Conservation (phyloP, 2,888 invertebrate species). For the Aelia acuminata region DNA sequence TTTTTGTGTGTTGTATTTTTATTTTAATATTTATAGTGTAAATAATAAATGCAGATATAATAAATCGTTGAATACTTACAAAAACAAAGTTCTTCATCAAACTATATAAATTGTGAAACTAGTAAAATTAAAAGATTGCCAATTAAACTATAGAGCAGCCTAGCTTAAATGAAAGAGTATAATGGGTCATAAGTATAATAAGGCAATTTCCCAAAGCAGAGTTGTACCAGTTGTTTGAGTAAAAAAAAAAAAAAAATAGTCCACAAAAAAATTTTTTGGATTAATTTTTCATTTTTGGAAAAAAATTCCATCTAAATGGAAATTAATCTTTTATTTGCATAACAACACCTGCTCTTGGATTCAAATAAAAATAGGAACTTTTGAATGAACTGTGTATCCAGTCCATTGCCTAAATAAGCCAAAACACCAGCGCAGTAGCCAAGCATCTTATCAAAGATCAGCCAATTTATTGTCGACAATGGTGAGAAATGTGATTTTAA, state of each 20-base stretch:
- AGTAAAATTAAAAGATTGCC: conserved; percentile 49
- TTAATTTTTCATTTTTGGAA: neutral
- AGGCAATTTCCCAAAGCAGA: conserved; percentile 15
- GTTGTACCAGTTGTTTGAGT: neutral
- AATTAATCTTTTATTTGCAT: neutral
- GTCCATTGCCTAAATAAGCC: conserved; percentile 63
- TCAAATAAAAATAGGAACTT: conserved; percentile 26
- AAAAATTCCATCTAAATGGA: too few species aligned
- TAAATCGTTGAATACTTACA: conserved; percentile 47
- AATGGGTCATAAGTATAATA: neutral
- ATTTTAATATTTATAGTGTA: neutral
- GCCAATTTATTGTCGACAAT: conserved; percentile 65
- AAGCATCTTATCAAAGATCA: conserved; percentile 64
- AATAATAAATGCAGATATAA: conserved; percentile 50
- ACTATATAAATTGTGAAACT: conserved; percentile 53
- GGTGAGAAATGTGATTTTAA: conserved; percentile 53
- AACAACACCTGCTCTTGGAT: conserved; percentile 43
- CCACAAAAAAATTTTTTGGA: neutral
- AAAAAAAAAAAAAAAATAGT: neutral
- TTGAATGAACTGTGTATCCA: conserved; percentile 57
- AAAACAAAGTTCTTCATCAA: conserved; percentile 48
- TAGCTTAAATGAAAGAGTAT: conserved; percentile 56
- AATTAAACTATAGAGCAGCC: conserved; percentile 47
- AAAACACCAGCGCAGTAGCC: conserved; percentile 65
- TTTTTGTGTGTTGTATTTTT: neutral